A percentile compares a stretch with the other conserved stretches of the same genome.
Conservation (phyloP, 2,797 vertebrate genomes). For the Tauraco hartlaubi region DNA sequence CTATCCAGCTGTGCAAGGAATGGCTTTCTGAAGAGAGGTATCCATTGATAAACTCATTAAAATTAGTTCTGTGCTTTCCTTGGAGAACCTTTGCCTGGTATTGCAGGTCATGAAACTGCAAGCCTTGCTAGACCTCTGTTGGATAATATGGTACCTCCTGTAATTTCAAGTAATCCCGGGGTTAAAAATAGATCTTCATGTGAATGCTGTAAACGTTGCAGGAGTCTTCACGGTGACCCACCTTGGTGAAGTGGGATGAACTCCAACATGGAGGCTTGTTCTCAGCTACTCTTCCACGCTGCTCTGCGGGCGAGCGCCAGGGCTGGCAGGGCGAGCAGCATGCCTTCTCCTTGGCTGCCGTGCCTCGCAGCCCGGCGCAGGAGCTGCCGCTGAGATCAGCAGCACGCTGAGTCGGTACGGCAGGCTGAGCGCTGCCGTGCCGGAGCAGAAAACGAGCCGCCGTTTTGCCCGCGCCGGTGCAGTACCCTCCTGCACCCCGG, state of each 20-base stretch:
- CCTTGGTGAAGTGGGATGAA: not conserved
- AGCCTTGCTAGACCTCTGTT: not conserved
- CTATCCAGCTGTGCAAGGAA: not conserved
- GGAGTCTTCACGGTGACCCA: accelerated
- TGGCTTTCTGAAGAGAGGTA: not conserved
- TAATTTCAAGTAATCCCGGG: not conserved
- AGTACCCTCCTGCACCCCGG: accelerated
- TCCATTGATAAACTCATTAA: not conserved
- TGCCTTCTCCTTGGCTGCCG: not conserved
- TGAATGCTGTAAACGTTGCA: not conserved
- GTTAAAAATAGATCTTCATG: not conserved
- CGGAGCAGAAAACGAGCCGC: not conserved
- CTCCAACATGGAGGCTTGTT: not conserved
- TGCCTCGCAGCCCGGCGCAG: accelerated
- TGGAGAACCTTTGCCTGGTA: not conserved
- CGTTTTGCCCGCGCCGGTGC: not conserved
- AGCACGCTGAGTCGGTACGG: accelerated
- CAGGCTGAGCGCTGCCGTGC: not conserved
- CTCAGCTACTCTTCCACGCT: accelerated
- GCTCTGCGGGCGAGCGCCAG: accelerated
- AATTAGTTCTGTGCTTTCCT: not conserved
- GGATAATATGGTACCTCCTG: not conserved
- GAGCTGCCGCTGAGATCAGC: not conserved
- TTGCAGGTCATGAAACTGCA: not conserved
- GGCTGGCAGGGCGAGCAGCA: not conserved